Evolutionary conservation across 2,888 invertebrate genomes (phyloP), one percentile per base, ranked within the genome.

Genomic region (Orthosia gothica): DNA sequence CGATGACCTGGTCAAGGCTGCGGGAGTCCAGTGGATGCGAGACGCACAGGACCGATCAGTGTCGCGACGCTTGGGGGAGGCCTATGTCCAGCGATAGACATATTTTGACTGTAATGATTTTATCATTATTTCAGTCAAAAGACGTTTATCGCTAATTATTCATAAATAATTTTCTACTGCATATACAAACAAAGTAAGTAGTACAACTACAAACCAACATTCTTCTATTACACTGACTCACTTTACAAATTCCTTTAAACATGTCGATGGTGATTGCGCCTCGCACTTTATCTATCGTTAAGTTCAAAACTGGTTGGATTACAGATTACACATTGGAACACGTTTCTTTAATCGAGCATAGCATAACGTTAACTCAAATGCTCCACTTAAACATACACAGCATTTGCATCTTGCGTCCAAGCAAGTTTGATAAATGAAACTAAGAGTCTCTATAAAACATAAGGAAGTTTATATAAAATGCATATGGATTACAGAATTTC

Each of bases 281-380:
- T 70, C 76, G 65, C 65, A 45, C 40, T 52, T 68, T 52, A 69
- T 50, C 47, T 13, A 49, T 79, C 47, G 52, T 66, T 61, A 59
- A 81, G 69, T 63, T 32, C 55, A 47, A 70, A 82, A 81, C 81
- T 58, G 83, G 74, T 81, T 83, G 70, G 70, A 64, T 74, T 55
- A 78, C 70, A 32, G 65, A 50, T 63, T 15, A 81, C 70, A 66
- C 55, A 68, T 20, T 18, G 61, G 45, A 79, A 83, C 83, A 65
- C 61, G 81, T 83, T 81, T 77, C 59, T 68, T 83, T 70, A 83
- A 83, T 81, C 64, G 79, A 61, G 58, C 54, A 54, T 18, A 57
- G 63, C 52, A 67, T 64, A 67, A 75, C 64, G 20, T 70, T 65
- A 75, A 62, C 20, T 78, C 52, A 45, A 74, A 65, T 79, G 79